Conservation (phyloP, 2,888 invertebrate genomes). For the Mantis religiosa region DNA sequence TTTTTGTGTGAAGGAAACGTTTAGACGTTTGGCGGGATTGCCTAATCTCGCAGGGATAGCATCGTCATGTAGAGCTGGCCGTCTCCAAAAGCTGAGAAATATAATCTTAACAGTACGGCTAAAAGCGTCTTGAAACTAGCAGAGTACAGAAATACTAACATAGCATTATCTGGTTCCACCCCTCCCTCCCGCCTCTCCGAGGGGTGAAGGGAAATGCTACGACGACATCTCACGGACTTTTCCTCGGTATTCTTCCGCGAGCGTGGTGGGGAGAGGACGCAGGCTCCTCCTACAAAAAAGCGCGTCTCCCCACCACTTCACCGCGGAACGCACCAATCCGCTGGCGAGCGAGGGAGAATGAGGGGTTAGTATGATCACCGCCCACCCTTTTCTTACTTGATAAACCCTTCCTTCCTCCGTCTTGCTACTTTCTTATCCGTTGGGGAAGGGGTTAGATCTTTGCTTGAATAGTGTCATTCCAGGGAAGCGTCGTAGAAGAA, state of each 20-base stretch:
- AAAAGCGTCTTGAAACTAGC: slow-evolving; percentile 30
- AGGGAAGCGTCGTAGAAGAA: neutral
- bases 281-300: neutral
- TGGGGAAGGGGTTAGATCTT: neutral
- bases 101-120: slow-evolving; percentile 22
- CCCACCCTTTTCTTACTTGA: neutral
- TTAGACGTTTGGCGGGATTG: neutral
- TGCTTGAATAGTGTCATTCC: neutral
- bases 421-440: slow-evolving; percentile 7
- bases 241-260: slow-evolving; percentile 11
- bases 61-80: neutral
- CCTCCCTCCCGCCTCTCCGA: neutral
- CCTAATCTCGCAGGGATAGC: neutral
- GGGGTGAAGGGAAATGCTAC: neutral
- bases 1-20: neutral
- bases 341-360: neutral
- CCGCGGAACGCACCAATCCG: neutral
- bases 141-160: slow-evolving; percentile 28
- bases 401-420: slow-evolving; percentile 6
- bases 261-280: neutral
- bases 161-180: slow-evolving; percentile 27
- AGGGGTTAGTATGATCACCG: neutral
- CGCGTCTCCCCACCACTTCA: neutral
- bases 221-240: neutral
- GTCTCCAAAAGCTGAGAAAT: slow-evolving; percentile 8